Evolutionary conservation across 2,888 invertebrate genomes (phyloP).

Genomic region (Dione vanillae): DNA sequence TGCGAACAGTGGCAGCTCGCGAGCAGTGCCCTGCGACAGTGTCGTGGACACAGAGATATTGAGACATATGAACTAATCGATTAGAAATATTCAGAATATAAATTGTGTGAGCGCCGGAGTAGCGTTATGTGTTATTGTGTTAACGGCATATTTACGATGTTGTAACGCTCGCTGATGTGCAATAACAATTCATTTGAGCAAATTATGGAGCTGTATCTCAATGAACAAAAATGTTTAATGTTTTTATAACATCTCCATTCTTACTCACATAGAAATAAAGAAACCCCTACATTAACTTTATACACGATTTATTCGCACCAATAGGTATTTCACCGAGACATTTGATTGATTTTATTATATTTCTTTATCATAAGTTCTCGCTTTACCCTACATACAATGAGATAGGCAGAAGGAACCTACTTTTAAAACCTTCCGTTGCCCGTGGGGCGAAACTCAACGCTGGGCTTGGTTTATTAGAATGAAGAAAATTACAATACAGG

Average conservation of each 20-base stretch:
- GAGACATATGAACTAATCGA: conserved; percentile 8
- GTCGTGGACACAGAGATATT: no score
- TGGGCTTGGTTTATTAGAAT: no score
- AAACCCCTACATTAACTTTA: neutral
- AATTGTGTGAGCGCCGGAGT: conserved; percentile 4
- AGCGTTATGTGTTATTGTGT: neutral
- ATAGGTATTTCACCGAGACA: neutral
- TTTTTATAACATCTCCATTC: neutral
- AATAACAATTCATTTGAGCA: conserved; percentile 27
- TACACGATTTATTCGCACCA: neutral
- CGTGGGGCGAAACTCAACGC: no score
- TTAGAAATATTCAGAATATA: conserved; percentile 12
- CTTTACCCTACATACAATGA: no score
- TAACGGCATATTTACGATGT: conserved; percentile 21
- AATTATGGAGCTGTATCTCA: conserved; percentile 16
- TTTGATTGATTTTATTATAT: neutral
- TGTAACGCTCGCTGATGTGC: conserved; percentile 5
- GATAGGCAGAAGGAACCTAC: no score
- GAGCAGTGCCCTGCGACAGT: no score
- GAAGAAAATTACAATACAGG: no score
- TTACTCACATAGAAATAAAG: neutral
- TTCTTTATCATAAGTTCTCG: no score
- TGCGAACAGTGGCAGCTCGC: conserved; percentile 4
- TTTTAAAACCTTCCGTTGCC: no score
- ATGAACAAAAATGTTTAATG: conserved; percentile 5